Evolutionary conservation across 1,140 invertebrate genomes (phyloP).

Genomic region (Ganaspis sp.): DNA sequence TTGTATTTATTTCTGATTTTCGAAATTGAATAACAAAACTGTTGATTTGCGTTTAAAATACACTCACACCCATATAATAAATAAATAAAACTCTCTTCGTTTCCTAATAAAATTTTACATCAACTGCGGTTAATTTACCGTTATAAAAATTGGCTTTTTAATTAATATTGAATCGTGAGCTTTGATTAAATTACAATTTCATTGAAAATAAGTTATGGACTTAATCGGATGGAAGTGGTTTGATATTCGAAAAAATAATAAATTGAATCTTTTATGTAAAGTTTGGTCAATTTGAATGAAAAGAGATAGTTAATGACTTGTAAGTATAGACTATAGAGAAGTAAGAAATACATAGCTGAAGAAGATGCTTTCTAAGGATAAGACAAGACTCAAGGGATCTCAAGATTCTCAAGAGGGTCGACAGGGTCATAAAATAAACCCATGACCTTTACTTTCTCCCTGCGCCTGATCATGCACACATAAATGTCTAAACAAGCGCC

Average conservation of each 20-base stretch:
- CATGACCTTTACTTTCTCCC: slow-evolving; percentile 66
- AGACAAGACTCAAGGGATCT: slow-evolving; percentile 48
- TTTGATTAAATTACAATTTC: not conserved
- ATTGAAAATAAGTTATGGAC: too few species aligned
- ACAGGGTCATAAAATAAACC: slow-evolving; percentile 59
- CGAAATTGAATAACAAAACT: too few species aligned
- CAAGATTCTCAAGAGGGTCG: slow-evolving; percentile 44
- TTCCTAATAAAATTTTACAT: too few species aligned
- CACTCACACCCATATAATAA: too few species aligned
- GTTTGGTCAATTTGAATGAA: slow-evolving; percentile 14
- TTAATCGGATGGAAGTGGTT: not conserved
- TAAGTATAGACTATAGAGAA: not conserved
- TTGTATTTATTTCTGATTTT: too few species aligned
- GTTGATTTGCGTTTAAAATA: too few species aligned
- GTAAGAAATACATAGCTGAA: not conserved
- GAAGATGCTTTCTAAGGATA: slow-evolving; percentile 64
- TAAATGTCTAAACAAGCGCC: slow-evolving; percentile 28
- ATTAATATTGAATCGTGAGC: not conserved
- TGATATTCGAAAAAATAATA: not conserved
- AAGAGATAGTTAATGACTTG: slow-evolving; percentile 5
- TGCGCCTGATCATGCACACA: slow-evolving; percentile 30
- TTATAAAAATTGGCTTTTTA: not conserved
- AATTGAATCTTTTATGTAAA: not conserved
- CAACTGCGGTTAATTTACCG: too few species aligned
- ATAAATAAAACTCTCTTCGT: too few species aligned